Evolutionary conservation across 2,888 invertebrate genomes (phyloP).

Genomic region (Pollenia angustigena): DNA sequence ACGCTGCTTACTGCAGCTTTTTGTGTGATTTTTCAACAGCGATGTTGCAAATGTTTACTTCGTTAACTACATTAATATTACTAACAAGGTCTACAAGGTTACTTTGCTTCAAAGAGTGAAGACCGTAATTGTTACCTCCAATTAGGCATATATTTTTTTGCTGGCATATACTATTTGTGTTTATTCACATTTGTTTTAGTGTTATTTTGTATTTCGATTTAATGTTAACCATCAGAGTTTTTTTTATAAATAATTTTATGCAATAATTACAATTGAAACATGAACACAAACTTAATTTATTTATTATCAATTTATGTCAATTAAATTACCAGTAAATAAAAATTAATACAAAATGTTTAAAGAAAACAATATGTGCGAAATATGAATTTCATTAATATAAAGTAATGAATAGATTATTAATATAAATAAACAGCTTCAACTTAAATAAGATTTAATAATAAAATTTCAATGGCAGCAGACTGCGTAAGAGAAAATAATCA

Average conservation of each 20-base stretch:
- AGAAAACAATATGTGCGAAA: not conserved
- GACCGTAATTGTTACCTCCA: no score
- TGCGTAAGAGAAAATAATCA: no score
- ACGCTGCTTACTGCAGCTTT: no score
- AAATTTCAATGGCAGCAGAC: not conserved
- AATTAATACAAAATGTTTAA: not conserved
- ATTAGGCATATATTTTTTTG: no score
- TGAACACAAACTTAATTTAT: constrained; percentile 13
- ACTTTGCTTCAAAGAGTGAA: no score
- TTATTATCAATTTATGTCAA: not conserved
- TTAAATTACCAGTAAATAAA: not conserved
- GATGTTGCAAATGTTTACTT: no score
- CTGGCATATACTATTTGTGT: no score
- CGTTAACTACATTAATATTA: no score
- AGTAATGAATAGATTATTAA: not conserved
- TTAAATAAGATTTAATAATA: not conserved
- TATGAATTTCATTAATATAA: not conserved
- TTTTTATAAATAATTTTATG: not conserved
- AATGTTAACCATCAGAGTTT: not conserved
- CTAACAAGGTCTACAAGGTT: no score
- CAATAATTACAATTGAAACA: constrained; percentile 11
- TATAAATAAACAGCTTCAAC: not conserved
- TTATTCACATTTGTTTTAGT: no score
- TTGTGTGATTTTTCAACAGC: no score
- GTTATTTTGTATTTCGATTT: not conserved